Base-by-base conservation (phyloP, 2,888 invertebrate genomes). In the Mycogona germanica region DNA sequence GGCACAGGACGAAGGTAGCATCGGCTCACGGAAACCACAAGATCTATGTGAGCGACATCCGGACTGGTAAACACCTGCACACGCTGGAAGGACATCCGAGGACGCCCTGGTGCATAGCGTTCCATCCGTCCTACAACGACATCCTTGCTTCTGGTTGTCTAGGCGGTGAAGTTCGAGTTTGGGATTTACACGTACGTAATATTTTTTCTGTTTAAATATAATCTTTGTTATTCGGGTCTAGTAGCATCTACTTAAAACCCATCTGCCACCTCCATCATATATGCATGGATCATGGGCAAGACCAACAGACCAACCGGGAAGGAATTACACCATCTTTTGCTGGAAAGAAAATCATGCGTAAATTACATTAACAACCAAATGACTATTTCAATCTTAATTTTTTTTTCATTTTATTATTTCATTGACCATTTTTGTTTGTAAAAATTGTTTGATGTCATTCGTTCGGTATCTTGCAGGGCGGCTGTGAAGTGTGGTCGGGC, bases 11-110 rank as follows among this genome's bases (percentile, higher is more conserved):
- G 9, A 82, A 81, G 72, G 79, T 86, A 49, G 89, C 88, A 44
- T 88, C 88, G 6, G 84, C 87, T 1, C 88, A 91, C 73, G 88
- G 88, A 21, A 87, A 91, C 69, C 89, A 89, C 67, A 82, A 84
- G 68, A 82, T 91, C 30, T 85, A 88, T 68, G 82, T 91, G 28
- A 84, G 84, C 17, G 85, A 88, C 65, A 70, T 87, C 38, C 76
- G 79, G 21, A 85, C 79, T 62, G 87, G 87, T 0, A 82, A 82
- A 66, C 82, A 85, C 65, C 78, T 85, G 25, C 79, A 80, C 62
- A 83, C 82, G 37, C 69, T 89, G 51, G 76, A 78, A 35, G 88
- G 88, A 0, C 89, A 91, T 70, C 87, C 87, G 2, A 75, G 89
- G 32, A 89, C 88, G 14, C 89, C 89, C 1, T 91, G 91, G 91